Percentiles rank a stretch among this genome's conserved stretches.
Conservation (phyloP, 2,113 vertebrate genomes). For the Seriola rivoliana region DNA sequence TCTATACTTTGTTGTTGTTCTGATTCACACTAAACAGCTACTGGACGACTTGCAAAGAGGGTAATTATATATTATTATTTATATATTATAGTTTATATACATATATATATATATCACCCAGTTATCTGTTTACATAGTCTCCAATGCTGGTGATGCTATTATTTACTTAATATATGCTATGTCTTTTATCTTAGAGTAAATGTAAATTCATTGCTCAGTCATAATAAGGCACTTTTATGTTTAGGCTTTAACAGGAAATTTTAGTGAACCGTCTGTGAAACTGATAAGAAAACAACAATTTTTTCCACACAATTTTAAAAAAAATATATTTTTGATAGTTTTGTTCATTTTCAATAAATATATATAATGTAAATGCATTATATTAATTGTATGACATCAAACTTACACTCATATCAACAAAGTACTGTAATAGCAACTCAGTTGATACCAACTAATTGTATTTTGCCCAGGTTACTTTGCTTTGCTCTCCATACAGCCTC, state of each 20-base stretch:
- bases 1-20: conserved; percentile 51
- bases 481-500: conserved; percentile 33
- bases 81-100: too few relatives aligned
- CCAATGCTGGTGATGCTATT: not conserved
- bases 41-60: conserved; percentile 27
- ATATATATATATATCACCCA: conserved; percentile 38
- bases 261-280: not conserved
- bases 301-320: not conserved
- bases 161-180: not conserved
- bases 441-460: not conserved
- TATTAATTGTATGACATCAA: not conserved
- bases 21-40: conserved; percentile 28
- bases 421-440: not conserved
- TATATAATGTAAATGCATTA: not conserved
- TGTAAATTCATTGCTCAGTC: not conserved
- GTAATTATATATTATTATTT: conserved; percentile 29
- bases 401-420: not conserved
- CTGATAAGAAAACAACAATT: not conserved
- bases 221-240: not conserved
- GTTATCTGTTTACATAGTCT: conserved; percentile 49
- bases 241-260: not conserved
- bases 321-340: not conserved
- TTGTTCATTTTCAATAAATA: not conserved
- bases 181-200: not conserved
- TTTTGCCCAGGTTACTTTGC: conserved; percentile 26